A percentile compares a stretch with the other conserved stretches of the same genome.
phyloP scores from a whole-genome alignment of 2,113 vertebrate species.

The Lota lota region DNA sequence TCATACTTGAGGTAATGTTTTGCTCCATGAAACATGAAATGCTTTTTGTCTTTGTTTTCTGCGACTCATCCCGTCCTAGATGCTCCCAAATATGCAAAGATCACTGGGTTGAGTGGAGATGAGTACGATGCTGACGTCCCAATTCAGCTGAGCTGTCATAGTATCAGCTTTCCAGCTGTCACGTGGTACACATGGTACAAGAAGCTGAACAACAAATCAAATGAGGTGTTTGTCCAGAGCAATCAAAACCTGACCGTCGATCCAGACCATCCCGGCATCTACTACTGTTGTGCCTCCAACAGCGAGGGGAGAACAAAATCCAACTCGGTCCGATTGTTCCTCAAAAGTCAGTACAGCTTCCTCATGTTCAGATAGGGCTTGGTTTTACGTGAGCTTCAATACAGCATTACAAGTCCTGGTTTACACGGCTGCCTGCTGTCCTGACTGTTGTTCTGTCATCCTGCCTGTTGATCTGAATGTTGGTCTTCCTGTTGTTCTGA shows the following conservation, averaged over 20 bases:
- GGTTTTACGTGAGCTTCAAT: neutral
- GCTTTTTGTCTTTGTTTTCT: neutral
- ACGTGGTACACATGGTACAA: conserved; percentile 41
- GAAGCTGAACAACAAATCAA: rapidly evolving
- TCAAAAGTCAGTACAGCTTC: conserved; percentile 41
- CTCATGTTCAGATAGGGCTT: neutral
- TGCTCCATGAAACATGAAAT: too few relatives aligned
- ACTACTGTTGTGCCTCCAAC: conserved; percentile 60
- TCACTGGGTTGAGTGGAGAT: conserved; percentile 22
- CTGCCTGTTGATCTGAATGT: too few relatives aligned
- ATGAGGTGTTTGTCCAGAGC: rapidly evolving
- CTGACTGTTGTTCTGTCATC: too few relatives aligned
- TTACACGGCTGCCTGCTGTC: too few relatives aligned
- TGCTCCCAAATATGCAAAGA: conserved; percentile 37
- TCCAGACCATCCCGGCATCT: conserved; percentile 42
- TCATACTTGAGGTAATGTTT: neutral
- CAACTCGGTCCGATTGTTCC: conserved; percentile 10
- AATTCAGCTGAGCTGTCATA: conserved; percentile 54
- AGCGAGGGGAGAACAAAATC: conserved; percentile 11
- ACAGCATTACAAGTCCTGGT: too few relatives aligned
- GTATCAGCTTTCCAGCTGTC: conserved; percentile 35
- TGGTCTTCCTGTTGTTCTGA: too few relatives aligned
- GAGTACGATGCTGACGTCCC: rapidly evolving
- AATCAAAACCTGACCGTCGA: conserved; percentile 23
- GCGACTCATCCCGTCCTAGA: conserved; percentile 31